Base-by-base conservation (phyloP, 92 coral and sea anemone genomes). In the Heliopora coerulea region DNA sequence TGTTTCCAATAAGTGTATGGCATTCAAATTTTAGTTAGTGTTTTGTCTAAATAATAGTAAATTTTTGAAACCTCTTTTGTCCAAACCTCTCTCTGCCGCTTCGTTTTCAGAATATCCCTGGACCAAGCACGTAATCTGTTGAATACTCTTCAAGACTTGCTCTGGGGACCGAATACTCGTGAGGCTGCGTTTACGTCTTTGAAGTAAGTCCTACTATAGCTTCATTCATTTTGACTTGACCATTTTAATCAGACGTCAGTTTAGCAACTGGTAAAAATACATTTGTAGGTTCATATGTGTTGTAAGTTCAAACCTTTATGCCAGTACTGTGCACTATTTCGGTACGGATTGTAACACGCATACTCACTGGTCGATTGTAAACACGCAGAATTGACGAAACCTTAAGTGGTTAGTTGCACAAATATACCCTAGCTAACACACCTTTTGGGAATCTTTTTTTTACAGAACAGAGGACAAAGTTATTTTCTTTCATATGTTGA, bases 391-490 rank as follows among this genome's bases (percentile, higher is more conserved):
- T n/a, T n/a, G n/a, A n/a, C 65, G 5, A 24, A 18, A 13, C 39
- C 12, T 59, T 59, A 27, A 8, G 12, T 32, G 66, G 39, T 8
- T 1, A 32, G 11, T 1, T 54, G 11, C 1, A 27, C 3, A 12
- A 19, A 27, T 1, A 19, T 21, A 12, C 10, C 10, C 10, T 54
- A 12, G 60, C 37, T 32, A 10, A 23, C 20, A 24, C 63, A 58
- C 34, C 32, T 14, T 44, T 49, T 33, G 62, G 15, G n/a, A 46
- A 46, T 46, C 10, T 46, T 46, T 10, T 69, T 32, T 50, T 73
- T 69, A 14, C 74, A 91, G 97, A 42, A 79, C 88, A 5, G 83
- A 83, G 3, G 83, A 89, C 78, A 81, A 92, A 13, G 52, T 84
- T 13, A 85, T 92, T 12, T 82, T 79, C 61, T 75, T 88, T 14